These are phyloP conservation scores for Pelusios castaneus DNA, from an alignment of 2,113 vertebrate genomes.

Conservation along the genomic window DNA sequence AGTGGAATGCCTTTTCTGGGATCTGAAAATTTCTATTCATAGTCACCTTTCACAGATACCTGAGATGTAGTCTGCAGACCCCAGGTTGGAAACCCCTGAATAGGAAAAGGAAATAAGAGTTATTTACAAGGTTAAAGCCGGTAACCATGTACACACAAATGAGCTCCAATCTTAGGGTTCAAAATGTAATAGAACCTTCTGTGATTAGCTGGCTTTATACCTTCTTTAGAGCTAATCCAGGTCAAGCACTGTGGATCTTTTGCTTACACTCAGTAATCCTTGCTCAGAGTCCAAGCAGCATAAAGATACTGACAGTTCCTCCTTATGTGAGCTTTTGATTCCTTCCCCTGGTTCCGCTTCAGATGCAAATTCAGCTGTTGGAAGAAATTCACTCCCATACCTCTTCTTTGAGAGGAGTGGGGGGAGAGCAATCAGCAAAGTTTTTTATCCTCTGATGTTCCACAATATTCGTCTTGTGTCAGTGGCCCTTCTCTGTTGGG, in stretches of 20 bases:
- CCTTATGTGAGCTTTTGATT: neutral
- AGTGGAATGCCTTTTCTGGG: neutral
- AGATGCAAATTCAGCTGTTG: neutral
- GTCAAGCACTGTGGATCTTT: neutral
- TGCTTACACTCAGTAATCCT: neutral
- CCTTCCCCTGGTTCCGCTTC: neutral
- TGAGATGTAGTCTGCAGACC: neutral
- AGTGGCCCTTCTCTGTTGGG: neutral
- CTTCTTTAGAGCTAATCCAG: neutral
- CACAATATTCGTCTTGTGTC: neutral
- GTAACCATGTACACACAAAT: neutral
- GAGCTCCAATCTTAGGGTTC: neutral
- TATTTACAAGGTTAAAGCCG: neutral
- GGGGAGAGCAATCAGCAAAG: neutral
- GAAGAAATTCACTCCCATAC: neutral
- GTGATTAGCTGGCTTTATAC: neutral
- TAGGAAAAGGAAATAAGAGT: neutral
- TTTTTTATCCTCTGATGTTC: neutral
- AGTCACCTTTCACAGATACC: neutral
- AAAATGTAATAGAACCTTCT: neutral
- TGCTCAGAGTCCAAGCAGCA: neutral
- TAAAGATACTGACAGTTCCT: neutral
- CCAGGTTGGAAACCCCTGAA: neutral
- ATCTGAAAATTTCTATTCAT: neutral
- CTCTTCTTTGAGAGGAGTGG: neutral